These are phyloP conservation scores for Tortrix viridana DNA, from an alignment of 2,888 invertebrate genomes.

Conservation along the genomic window DNA sequence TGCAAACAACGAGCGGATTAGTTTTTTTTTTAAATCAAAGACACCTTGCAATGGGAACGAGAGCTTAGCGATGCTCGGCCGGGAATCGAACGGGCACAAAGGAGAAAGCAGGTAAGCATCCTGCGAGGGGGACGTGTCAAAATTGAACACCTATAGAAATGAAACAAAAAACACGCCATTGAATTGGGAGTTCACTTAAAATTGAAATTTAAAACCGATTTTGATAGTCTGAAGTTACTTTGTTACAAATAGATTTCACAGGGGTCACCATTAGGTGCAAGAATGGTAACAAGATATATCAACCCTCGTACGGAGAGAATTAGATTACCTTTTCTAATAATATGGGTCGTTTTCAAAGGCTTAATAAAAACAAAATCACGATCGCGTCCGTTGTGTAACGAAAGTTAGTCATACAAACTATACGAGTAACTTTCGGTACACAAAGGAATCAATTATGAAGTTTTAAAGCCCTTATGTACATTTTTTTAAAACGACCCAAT, in stretches of 20 bases:
- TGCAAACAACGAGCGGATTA: conserved; percentile 29
- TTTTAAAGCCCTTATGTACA: no score
- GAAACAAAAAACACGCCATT: neutral
- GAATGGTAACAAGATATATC: conserved; percentile 19
- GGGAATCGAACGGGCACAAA: conserved; percentile 49
- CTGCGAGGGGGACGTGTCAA: conserved; percentile 22
- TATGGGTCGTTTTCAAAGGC: no score
- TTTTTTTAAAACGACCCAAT: no score
- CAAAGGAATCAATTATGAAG: no score
- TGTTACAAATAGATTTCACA: neutral
- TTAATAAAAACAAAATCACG: no score
- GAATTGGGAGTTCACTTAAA: conserved; percentile 8
- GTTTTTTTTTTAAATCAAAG: conserved; percentile 35
- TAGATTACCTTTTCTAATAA: neutral
- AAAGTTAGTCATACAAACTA: no score
- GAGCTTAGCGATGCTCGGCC: conserved; percentile 42
- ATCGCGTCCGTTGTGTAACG: no score
- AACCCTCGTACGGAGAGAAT: neutral
- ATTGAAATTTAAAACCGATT: conserved; percentile 24
- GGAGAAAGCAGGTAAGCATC: conserved; percentile 51
- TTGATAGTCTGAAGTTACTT: conserved; percentile 7
- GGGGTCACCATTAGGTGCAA: conserved; percentile 27
- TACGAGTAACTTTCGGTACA: no score
- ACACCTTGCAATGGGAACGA: conserved; percentile 57
- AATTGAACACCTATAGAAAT: conserved; percentile 30